Evolutionary conservation across 1,140 invertebrate genomes (phyloP).

Genomic region (Drosophila saltans): DNA sequence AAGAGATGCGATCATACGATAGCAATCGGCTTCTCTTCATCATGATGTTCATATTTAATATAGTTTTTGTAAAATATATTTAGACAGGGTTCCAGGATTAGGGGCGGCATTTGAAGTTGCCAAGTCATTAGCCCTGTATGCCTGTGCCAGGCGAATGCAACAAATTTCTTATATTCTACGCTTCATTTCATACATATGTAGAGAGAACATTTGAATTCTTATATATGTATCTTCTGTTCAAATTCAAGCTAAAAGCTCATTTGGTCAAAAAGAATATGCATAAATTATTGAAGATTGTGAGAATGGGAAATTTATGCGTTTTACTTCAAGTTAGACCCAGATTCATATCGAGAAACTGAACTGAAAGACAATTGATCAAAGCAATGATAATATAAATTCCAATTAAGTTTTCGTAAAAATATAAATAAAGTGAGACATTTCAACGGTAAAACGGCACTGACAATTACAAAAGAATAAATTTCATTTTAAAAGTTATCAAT

Average conservation of each 20-base stretch:
- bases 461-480: constrained; percentile 75
- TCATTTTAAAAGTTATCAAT: constrained; percentile 56
- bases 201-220: no score
- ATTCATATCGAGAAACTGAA: constrained; percentile 15
- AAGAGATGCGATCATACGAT: constrained; percentile 70
- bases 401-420: constrained; percentile 62
- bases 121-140: constrained; percentile 61
- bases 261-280: constrained; percentile 42
- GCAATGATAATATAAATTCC: constrained; percentile 77
- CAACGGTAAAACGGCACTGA: constrained; percentile 74
- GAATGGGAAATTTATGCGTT: constrained; percentile 52
- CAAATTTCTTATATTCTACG: constrained; percentile 16
- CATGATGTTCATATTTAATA: constrained; percentile 54
- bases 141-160: neutral
- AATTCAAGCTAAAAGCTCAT: constrained; percentile 57
- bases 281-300: constrained; percentile 48
- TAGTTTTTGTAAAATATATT: constrained; percentile 74
- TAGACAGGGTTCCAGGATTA: constrained; percentile 49
- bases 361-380: constrained; percentile 68
- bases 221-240: neutral
- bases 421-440: constrained; percentile 58
- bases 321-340: constrained; percentile 25
- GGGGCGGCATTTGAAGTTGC: constrained; percentile 29
- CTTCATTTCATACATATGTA: neutral
- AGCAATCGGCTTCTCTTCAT: constrained; percentile 28